Evolutionary conservation across 1,140 invertebrate species (phyloP).

Genomic region (Thalassaphorura encarpata): DNA sequence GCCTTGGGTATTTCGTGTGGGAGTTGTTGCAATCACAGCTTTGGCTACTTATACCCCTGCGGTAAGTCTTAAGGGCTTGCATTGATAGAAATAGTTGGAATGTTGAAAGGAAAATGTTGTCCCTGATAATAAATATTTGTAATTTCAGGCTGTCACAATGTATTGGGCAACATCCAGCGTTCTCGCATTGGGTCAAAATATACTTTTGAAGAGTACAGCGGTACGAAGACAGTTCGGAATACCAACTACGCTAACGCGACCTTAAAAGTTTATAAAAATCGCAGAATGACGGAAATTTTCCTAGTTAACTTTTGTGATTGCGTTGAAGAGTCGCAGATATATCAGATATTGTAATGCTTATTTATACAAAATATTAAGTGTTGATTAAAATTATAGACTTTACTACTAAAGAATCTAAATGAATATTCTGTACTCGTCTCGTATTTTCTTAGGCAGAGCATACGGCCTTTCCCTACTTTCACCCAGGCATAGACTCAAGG

Average conservation of each 20-base stretch:
- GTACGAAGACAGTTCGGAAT: slow-evolving; percentile 10
- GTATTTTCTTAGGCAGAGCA: no score
- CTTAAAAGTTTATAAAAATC: no score
- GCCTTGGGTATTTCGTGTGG: slow-evolving; percentile 18
- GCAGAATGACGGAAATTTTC: no score
- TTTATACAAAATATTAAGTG: no score
- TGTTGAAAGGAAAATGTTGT: not conserved
- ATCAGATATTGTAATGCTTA: no score
- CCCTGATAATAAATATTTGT: not conserved
- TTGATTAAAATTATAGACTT: no score
- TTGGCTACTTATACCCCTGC: slow-evolving; percentile 19
- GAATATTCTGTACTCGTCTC: no score
- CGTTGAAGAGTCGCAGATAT: no score
- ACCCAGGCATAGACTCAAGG: no score
- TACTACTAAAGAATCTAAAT: no score
- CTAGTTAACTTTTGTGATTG: no score
- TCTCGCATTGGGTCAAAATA: slow-evolving; percentile 14
- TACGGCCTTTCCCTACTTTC: no score
- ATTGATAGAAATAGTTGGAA: not conserved
- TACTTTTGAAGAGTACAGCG: slow-evolving; percentile 5
- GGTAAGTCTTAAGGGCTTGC: slow-evolving; percentile 12
- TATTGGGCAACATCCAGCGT: slow-evolving; percentile 28
- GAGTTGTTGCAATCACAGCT: slow-evolving; percentile 13
- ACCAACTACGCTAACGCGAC: slow-evolving; percentile 2
- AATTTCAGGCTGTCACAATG: slow-evolving; percentile 24